Evolutionary conservation across 1,140 invertebrate genomes (phyloP).

Genomic region (Heliothis subflexa): DNA sequence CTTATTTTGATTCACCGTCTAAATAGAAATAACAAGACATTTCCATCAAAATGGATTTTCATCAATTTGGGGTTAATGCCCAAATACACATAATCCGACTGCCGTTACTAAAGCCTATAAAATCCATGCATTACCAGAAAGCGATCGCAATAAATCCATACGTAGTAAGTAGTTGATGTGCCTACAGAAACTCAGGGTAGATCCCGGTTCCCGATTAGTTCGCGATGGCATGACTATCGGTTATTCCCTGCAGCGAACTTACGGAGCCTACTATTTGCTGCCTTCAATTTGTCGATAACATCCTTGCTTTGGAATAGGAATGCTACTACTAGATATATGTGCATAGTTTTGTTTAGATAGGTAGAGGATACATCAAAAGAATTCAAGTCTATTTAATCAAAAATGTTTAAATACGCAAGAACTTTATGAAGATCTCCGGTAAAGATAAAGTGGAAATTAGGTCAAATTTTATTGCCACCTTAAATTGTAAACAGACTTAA

Average conservation of each 20-base stretch:
- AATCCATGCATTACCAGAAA: slow-evolving; percentile 20
- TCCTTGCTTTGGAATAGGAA: slow-evolving; percentile 11
- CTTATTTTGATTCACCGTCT: too few species aligned
- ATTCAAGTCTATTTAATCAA: too few species aligned
- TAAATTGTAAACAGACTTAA: background rate
- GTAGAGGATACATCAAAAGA: background rate
- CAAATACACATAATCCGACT: slow-evolving; percentile 20
- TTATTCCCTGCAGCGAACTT: slow-evolving; percentile 46
- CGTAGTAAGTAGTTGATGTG: background rate
- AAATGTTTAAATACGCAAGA: background rate
- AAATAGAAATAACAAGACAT: background rate
- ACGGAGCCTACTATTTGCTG: slow-evolving; percentile 31
- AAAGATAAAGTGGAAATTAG: background rate
- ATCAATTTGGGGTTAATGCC: background rate
- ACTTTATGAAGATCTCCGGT: background rate
- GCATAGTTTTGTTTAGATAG: background rate
- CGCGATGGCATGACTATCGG: slow-evolving; percentile 56
- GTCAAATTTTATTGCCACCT: background rate
- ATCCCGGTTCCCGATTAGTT: slow-evolving; percentile 44
- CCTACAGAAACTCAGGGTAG: slow-evolving; percentile 50
- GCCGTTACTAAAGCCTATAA: slow-evolving; percentile 36
- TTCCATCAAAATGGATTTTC: too few species aligned
- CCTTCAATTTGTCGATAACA: slow-evolving; percentile 41
- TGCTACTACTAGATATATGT: background rate
- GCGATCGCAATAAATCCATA: slow-evolving; percentile 32